Evolutionary conservation across 2,888 invertebrate genomes (phyloP).

Genomic region (Lasius fuliginosus): DNA sequence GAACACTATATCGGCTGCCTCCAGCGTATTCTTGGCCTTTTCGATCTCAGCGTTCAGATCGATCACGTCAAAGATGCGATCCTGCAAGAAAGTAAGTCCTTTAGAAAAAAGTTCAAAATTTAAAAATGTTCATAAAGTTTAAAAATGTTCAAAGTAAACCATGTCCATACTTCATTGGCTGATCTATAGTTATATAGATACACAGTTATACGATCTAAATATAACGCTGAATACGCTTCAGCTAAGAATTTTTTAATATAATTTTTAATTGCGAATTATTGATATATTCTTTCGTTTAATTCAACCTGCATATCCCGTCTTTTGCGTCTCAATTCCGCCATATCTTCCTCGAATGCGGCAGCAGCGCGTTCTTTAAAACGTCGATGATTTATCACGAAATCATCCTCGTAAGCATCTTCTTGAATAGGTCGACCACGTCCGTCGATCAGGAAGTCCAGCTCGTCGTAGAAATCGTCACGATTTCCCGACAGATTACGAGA

Average conservation of each 20-base stretch:
- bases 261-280: conserved; percentile 1
- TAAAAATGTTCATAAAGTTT: background rate
- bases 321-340: conserved; percentile 83
- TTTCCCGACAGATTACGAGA: conserved; percentile 80
- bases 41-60: conserved; percentile 84
- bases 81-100: conserved; percentile 70
- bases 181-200: background rate
- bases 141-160: background rate
- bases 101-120: background rate
- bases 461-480: conserved; percentile 78
- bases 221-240: background rate
- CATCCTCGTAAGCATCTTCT: conserved; percentile 79
- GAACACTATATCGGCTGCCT: conserved; percentile 81
- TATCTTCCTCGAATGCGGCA: conserved; percentile 84
- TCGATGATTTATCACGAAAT: conserved; percentile 80
- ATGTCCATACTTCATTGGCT: background rate
- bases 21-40: conserved; percentile 81
- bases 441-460: conserved; percentile 79
- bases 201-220: background rate
- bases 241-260: background rate
- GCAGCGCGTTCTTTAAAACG: conserved; percentile 82
- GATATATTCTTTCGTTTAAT: conserved; percentile 3
- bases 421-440: conserved; percentile 73
- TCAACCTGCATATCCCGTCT: conserved; percentile 84
- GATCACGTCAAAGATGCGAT: conserved; percentile 84